These are phyloP conservation scores for Ommatoiulus sabulosus DNA, from an alignment of 2,888 invertebrate species.

Conservation along the genomic window DNA sequence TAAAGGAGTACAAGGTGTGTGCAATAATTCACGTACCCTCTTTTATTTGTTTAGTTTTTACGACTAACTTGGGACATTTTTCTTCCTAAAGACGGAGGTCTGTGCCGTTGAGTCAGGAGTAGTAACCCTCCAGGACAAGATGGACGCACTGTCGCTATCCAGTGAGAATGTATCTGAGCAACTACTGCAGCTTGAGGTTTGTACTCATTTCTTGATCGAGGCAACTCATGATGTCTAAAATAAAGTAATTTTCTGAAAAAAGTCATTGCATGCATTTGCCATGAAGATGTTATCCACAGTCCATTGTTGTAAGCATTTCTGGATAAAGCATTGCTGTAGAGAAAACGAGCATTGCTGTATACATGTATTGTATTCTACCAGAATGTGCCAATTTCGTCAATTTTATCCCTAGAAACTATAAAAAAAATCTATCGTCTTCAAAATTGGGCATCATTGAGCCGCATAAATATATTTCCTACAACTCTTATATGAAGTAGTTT, in stretches of 20 bases:
- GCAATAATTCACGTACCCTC: too few relatives aligned
- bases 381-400: too few relatives aligned
- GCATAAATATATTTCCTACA: too few relatives aligned
- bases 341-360: too few relatives aligned
- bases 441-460: too few relatives aligned
- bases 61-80: neutral
- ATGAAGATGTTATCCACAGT: too few relatives aligned
- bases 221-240: neutral
- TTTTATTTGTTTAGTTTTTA: neutral
- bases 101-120: neutral
- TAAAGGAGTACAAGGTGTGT: conserved; percentile 50
- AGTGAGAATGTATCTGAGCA: conserved; percentile 20
- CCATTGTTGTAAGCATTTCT: too few relatives aligned
- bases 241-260: neutral
- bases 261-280: neutral
- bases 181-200: conserved; percentile 49
- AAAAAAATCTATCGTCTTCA: too few relatives aligned
- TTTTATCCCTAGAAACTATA: too few relatives aligned
- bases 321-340: too few relatives aligned
- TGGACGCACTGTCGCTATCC: neutral
- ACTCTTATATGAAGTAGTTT: too few relatives aligned
- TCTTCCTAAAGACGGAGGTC: conserved; percentile 8
- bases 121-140: conserved; percentile 5
- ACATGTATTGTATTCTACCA: too few relatives aligned
- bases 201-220: neutral